These are phyloP conservation scores for Acleris laterana DNA, from an alignment of 2,888 invertebrate genomes.

Conservation along the genomic window DNA sequence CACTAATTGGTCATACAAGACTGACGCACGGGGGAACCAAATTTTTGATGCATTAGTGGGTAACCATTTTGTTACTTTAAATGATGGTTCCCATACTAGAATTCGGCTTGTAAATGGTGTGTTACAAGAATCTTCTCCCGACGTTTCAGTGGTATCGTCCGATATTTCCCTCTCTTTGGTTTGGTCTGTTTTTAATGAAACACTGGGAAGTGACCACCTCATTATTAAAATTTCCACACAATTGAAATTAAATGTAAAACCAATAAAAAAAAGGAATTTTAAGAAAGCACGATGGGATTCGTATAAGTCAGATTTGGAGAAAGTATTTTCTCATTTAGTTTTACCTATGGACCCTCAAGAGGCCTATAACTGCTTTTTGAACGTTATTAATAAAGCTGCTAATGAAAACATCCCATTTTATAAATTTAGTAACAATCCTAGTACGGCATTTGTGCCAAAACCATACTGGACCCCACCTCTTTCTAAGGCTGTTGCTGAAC, in stretches of 20 bases:
- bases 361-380: conserved; percentile 24
- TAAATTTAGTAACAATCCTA: conserved; percentile 23
- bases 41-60: conserved; percentile 4
- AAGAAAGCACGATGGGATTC: conserved; percentile 33
- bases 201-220: conserved; percentile 17
- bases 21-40: conserved; percentile 4
- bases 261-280: conserved; percentile 22
- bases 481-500: conserved; percentile 32
- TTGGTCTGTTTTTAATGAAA: conserved; percentile 35
- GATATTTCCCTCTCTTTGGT: conserved; percentile 34
- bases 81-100: conserved; percentile 4
- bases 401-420: conserved; percentile 24
- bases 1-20: conserved; percentile 17
- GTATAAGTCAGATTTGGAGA: conserved; percentile 20
- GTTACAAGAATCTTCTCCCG: conserved; percentile 20
- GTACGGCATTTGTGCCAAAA: conserved; percentile 32
- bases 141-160: conserved; percentile 33
- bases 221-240: background rate
- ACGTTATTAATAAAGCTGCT: conserved; percentile 15
- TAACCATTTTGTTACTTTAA: conserved; percentile 1
- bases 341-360: conserved; percentile 12
- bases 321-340: background rate
- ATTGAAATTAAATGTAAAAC: conserved; percentile 4
- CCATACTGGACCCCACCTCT: conserved; percentile 30
- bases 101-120: conserved; percentile 6